These are phyloP conservation scores for Chelmon rostratus DNA, from an alignment of 2,797 vertebrate species.

Conservation along the genomic window DNA sequence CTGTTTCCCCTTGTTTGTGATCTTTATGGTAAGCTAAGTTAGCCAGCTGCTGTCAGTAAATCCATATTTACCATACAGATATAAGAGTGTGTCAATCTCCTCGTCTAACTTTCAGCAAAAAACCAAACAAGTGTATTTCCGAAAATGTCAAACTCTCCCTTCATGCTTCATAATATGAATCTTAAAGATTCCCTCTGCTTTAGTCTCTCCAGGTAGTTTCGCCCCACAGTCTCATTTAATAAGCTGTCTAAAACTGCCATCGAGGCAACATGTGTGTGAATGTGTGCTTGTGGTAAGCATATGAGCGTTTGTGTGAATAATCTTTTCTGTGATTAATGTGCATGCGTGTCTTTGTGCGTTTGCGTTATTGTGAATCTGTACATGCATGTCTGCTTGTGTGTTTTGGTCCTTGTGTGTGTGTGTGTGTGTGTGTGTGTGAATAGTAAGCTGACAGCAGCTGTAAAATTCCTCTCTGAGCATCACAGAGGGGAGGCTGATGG, in stretches of 20 bases:
- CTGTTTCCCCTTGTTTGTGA: neutral
- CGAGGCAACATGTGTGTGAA: slow-evolving; percentile 32
- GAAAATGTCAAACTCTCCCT: slow-evolving; percentile 7
- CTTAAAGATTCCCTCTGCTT: slow-evolving; percentile 22
- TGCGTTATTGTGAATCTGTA: slow-evolving; percentile 18
- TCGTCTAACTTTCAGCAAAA: neutral
- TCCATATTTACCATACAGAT: neutral
- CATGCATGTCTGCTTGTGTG: slow-evolving; percentile 20
- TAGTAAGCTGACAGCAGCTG: slow-evolving; percentile 74
- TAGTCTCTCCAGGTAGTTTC: slow-evolving; percentile 44
- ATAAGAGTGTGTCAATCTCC: neutral
- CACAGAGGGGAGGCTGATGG: slow-evolving; percentile 78
- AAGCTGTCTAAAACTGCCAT: slow-evolving; percentile 71
- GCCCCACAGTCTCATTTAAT: slow-evolving; percentile 70
- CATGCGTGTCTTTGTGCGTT: slow-evolving; percentile 24
- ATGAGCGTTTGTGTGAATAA: slow-evolving; percentile 33
- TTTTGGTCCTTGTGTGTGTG: slow-evolving; percentile 21
- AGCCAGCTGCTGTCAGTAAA: neutral
- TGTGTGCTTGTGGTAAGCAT: slow-evolving; percentile 39
- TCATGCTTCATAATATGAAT: slow-evolving; percentile 5
- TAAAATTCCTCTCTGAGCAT: slow-evolving; percentile 82
- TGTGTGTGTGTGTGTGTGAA: slow-evolving; percentile 42
- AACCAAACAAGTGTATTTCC: neutral
- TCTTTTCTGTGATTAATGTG: slow-evolving; percentile 52
- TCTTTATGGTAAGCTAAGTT: neutral